Evolutionary conservation across 2,888 invertebrate species (phyloP), one percentile per base, ranked within the genome.

Genomic region (Hypselothyrea guttata): DNA sequence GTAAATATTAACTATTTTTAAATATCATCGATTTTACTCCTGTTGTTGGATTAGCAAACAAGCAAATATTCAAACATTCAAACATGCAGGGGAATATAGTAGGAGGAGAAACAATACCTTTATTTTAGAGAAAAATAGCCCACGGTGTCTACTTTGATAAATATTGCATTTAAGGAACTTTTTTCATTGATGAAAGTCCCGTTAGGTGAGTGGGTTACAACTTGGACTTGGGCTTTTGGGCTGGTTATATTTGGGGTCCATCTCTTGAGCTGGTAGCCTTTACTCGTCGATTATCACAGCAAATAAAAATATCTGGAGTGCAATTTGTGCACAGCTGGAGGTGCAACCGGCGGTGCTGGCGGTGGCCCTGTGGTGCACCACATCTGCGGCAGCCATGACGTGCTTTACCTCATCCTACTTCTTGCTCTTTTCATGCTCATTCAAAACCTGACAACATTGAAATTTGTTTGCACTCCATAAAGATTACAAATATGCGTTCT

Each of bases 401-500:
- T 38, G 38, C 16, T n/a, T 13, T 37, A 9, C 16, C 11, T 15
- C 27, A 13, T 27, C 7, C 27, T 4, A 33, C 8, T 37, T 2
- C 7, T 11, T 28, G 4, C 41, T 47, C n/a, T 18, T 31, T 12
- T 13, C 28, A 18, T 12, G 22, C 31, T 12, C 11, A n/a, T 45
- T 37, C 33, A 54, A 55, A 45, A 48, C 74, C 71, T 75, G 75
- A 84, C 81, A 84, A 75, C 78, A 78, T 75, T 58, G 58, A 84
- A 75, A 74, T 84, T 73, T 84, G 84, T 85, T 85, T 86, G 86
- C 84, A 83, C 84, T 84, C 75, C 83, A 84, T 84, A 84, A 84
- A 79, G 72, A 83, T 79, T 79, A 75, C 77, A 76, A 70, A 82
- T 73, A 74, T 74, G 74, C 59, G 42, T 57, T 40, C 56, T 56